Base-by-base conservation (phyloP, 2,888 invertebrate species). In the Noctua pronuba region DNA sequence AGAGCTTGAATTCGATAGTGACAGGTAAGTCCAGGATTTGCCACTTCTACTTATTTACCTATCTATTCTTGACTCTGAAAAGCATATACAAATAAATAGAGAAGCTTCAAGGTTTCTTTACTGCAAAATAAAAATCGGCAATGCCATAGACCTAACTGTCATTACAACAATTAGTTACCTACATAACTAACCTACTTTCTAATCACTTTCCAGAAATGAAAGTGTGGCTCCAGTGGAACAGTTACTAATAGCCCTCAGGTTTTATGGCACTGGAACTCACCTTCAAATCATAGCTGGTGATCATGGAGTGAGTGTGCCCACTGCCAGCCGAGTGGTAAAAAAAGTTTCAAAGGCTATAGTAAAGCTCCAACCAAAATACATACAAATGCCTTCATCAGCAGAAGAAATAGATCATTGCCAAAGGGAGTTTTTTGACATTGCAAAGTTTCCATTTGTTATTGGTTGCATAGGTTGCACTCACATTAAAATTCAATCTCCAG, bases 191-290 rank as follows among this genome's bases (percentile, higher is more conserved):
- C 13, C 6, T 13, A n/a, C 24, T 46, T 38, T 70, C 16, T 28
- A 6, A 71, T 71, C 28, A 38, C 38, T 52, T 73, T 73, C 7
- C 72, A 73, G 73, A 31, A 73, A 73, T 72, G 73, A 72, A 70
- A 67, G 73, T 35, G 77, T 82, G 62, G 46, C 80, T 41, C 80
- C 82, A 41, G 72, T 80, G 3, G 35, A 77, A 65, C 82, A 83
- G 55, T 55, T 83, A 46, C 35, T 83, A 71, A 71, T 77, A 68
- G 74, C 80, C 18, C 74, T 83, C 38, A 65, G 77, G 38, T 83
- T 83, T 60, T 83, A 83, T 75, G 80, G 77, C n/a, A 83, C 82
- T 49, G 80, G 77, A 35, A 74, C 16, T 64, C 80, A 83, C 38
- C 72, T 77, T n/a, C 69, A 58, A 64, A 68, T 31, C 10, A 65